These are phyloP conservation scores for Chaetogeoica ovagalla DNA, from an alignment of 2,888 invertebrate species.

Conservation along the genomic window DNA sequence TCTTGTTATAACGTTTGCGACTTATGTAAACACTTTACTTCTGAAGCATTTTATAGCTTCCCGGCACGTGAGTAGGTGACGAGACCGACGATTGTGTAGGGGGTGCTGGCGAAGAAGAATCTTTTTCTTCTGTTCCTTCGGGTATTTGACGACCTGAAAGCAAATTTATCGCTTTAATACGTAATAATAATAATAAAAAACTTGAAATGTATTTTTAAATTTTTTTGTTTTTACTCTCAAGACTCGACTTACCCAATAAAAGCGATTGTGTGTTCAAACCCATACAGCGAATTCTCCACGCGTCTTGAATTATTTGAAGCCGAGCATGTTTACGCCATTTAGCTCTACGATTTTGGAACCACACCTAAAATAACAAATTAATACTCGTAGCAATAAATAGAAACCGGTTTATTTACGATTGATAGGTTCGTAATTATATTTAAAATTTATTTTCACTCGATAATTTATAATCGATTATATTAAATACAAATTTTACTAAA, in stretches of 20 bases:
- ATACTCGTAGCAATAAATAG: too few relatives aligned
- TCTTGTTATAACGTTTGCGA: too few relatives aligned
- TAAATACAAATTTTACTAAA: too few relatives aligned
- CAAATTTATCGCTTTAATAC: not conserved
- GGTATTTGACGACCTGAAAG: slow-evolving; percentile 35
- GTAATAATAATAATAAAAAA: too few relatives aligned
- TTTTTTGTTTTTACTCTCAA: too few relatives aligned
- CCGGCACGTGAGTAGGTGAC: slow-evolving; percentile 50
- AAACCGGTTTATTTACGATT: too few relatives aligned
- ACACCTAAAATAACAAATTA: slow-evolving; percentile 66
- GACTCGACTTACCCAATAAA: slow-evolving; percentile 62
- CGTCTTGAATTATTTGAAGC: slow-evolving; percentile 82
- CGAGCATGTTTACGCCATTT: slow-evolving; percentile 91
- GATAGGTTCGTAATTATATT: too few relatives aligned
- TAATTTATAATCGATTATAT: too few relatives aligned
- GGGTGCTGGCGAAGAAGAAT: slow-evolving; percentile 35
- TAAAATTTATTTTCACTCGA: too few relatives aligned
- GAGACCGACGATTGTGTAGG: slow-evolving; percentile 46
- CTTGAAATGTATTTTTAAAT: too few relatives aligned
- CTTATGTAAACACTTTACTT: not conserved
- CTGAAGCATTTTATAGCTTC: slow-evolving; percentile 46
- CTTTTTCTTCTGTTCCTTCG: slow-evolving; percentile 46
- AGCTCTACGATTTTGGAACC: slow-evolving; percentile 89
- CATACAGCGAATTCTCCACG: slow-evolving; percentile 87
- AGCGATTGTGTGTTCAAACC: slow-evolving; percentile 70